phyloP scores from a whole-genome alignment of 1,140 invertebrate genomes.

The Asobara japonica region DNA sequence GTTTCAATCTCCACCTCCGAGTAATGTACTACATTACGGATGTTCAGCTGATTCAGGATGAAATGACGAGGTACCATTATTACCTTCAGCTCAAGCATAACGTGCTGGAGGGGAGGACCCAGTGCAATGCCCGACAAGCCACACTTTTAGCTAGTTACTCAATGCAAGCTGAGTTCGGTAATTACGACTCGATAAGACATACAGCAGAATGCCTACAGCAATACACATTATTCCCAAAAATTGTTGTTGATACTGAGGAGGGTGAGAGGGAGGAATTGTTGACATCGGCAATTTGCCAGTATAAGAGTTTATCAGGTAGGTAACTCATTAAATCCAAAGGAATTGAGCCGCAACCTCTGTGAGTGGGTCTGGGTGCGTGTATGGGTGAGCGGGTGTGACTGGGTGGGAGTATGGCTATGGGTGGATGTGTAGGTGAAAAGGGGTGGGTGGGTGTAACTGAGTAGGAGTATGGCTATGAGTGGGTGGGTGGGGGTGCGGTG shows the following conservation, averaged over 20 bases:
- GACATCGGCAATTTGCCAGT: constrained; percentile 57
- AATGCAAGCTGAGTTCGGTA: constrained; percentile 96
- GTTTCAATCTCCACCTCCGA: constrained; percentile 83
- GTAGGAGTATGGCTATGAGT: too few relatives aligned
- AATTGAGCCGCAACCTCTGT: too few relatives aligned
- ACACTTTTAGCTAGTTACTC: constrained; percentile 91
- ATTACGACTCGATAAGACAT: constrained; percentile 90
- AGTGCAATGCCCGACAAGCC: constrained; percentile 88
- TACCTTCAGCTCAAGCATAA: constrained; percentile 95
- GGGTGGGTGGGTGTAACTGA: too few relatives aligned
- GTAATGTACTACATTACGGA: constrained; percentile 96
- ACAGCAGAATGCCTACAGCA: constrained; percentile 92
- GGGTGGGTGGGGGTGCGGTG: too few relatives aligned
- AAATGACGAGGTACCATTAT: constrained; percentile 94
- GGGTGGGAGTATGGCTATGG: too few relatives aligned
- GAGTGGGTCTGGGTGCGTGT: too few relatives aligned
- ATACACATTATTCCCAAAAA: constrained; percentile 88
- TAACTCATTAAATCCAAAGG: too few relatives aligned
- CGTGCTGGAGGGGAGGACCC: constrained; percentile 90
- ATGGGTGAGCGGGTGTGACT: too few relatives aligned
- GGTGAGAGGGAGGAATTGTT: constrained; percentile 53
- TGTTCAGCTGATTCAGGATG: constrained; percentile 85
- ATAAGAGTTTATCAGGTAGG: too few relatives aligned
- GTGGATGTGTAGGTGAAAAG: too few relatives aligned
- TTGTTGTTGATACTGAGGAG: constrained; percentile 53